Conservation (phyloP, 2,113 vertebrate genomes). For the Hystrix cristata region DNA sequence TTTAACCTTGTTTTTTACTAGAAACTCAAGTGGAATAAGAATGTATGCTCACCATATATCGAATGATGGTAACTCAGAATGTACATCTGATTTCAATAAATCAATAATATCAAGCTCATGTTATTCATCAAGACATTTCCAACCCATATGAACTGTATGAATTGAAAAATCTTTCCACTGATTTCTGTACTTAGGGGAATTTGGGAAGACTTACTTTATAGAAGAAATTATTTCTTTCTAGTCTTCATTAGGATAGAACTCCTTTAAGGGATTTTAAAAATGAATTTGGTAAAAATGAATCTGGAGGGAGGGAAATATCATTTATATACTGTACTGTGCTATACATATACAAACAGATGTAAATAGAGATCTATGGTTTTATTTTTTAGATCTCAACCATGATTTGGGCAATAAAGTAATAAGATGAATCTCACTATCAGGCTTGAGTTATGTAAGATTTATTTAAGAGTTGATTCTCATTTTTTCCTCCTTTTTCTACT, state of each 20-base stretch:
- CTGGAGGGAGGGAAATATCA: not conserved
- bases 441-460: not conserved
- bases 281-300: not conserved
- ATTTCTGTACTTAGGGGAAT: not conserved
- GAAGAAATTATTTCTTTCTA: not conserved
- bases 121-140: not conserved
- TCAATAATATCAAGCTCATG: not conserved
- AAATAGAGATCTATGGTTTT: not conserved
- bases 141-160: not conserved
- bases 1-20: not conserved
- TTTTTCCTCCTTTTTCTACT: not conserved
- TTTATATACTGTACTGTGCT: not conserved
- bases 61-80: not conserved
- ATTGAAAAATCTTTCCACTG: conserved; percentile 6
- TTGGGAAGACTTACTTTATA: not conserved
- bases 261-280: not conserved
- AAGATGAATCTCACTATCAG: not conserved
- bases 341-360: not conserved
- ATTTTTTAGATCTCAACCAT: not conserved
- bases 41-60: not conserved
- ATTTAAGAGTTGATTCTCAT: not conserved
- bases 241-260: not conserved
- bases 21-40: not conserved
- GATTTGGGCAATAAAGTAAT: not conserved
- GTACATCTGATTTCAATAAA: not conserved